Evolutionary conservation across 1,140 invertebrate genomes (phyloP).

Genomic region (Glossosoma conforme): DNA sequence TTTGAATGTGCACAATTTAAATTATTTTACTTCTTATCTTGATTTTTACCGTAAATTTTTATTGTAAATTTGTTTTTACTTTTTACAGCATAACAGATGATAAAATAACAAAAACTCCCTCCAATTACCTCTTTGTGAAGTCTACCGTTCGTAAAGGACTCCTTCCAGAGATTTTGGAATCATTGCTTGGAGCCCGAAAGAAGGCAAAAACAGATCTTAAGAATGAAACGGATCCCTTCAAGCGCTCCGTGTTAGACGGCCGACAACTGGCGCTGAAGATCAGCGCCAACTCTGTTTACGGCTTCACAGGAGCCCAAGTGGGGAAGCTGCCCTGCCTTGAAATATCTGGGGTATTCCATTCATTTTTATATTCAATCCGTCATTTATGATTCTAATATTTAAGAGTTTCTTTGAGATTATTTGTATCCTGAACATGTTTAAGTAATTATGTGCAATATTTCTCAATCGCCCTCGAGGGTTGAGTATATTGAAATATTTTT

Average conservation of each 20-base stretch:
- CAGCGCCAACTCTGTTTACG: constrained; percentile 99
- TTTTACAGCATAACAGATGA: constrained; percentile 54
- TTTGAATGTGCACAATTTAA: no score
- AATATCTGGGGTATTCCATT: constrained; percentile 75
- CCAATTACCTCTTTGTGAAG: constrained; percentile 91
- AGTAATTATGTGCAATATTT: no score
- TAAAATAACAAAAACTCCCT: constrained; percentile 86
- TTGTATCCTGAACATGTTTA: no score
- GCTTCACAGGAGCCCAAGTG: constrained; percentile 98
- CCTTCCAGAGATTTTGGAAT: constrained; percentile 94
- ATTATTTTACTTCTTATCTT: no score
- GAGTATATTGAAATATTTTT: no score
- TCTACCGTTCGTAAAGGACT: constrained; percentile 77
- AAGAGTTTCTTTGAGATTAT: no score
- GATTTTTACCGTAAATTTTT: no score
- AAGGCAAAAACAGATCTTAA: constrained; percentile 87
- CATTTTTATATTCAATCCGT: no score
- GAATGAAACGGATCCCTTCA: constrained; percentile 91
- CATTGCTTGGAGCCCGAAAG: constrained; percentile 87
- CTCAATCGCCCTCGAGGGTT: no score
- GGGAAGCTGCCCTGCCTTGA: constrained; percentile 98
- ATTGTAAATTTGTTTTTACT: no score
- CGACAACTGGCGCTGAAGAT: constrained; percentile 97
- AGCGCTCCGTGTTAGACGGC: constrained; percentile 91
- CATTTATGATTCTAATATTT: no score